These are phyloP conservation scores for Pristionchus arcanus DNA, from an alignment of 2,888 invertebrate genomes.

Conservation along the genomic window DNA sequence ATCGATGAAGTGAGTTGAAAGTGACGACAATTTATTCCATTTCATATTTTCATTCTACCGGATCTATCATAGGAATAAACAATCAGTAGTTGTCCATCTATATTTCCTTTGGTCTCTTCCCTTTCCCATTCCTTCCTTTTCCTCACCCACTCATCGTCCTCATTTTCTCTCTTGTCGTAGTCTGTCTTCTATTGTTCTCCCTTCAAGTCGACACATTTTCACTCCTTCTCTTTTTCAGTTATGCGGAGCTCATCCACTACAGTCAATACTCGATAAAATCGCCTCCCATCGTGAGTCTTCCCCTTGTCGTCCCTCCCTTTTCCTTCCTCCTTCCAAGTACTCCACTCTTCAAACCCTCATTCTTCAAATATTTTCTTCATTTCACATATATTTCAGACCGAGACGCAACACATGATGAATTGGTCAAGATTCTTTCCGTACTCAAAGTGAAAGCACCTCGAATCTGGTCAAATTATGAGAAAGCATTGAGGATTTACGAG, in stretches of 20 bases:
- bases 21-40: neutral
- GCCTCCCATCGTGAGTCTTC: slow-evolving; percentile 46
- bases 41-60: neutral
- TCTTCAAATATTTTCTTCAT: neutral
- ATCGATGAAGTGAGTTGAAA: slow-evolving; percentile 13
- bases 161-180: neutral
- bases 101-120: neutral
- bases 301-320: neutral
- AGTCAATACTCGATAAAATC: slow-evolving; percentile 51
- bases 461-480: slow-evolving; percentile 54
- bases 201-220: neutral
- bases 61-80: neutral
- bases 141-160: neutral
- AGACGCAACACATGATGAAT: slow-evolving; percentile 31
- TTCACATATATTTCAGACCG: slow-evolving; percentile 44
- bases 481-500: slow-evolving; percentile 46
- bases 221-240: slow-evolving; percentile 31
- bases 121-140: neutral
- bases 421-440: slow-evolving; percentile 30
- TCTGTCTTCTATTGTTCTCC: slow-evolving; percentile 8
- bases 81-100: neutral
- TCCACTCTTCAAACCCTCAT: neutral
- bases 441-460: slow-evolving; percentile 39
- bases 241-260: slow-evolving; percentile 54
- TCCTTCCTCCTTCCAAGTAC: neutral